Evolutionary conservation across 1,140 invertebrate genomes (phyloP).

Genomic region (Paraescarpia echinospica): DNA sequence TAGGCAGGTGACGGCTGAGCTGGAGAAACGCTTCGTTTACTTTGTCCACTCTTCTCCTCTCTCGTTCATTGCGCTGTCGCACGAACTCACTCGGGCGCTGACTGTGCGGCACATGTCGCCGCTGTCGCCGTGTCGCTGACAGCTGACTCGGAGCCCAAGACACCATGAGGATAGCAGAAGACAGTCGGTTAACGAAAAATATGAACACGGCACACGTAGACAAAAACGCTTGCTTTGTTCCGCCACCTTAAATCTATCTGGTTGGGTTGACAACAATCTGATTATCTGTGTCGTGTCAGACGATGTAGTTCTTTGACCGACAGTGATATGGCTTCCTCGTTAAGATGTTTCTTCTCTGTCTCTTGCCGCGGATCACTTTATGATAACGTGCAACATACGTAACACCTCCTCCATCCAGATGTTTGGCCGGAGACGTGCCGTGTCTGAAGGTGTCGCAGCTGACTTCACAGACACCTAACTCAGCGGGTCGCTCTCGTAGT

Average conservation of each 20-base stretch:
- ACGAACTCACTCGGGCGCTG: not conserved
- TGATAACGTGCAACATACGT: not conserved
- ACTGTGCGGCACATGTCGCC: not conserved
- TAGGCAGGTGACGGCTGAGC: not conserved
- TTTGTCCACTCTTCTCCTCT: not conserved
- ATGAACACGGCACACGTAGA: not conserved
- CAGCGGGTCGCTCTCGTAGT: not conserved
- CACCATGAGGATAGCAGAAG: not conserved
- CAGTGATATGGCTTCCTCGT: not conserved
- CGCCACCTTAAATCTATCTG: not conserved
- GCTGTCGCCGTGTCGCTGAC: not conserved
- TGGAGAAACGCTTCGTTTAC: not conserved
- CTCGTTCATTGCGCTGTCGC: not conserved
- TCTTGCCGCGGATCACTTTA: not conserved
- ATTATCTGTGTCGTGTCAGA: not conserved
- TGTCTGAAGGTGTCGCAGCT: not conserved
- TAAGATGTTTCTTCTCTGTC: not conserved
- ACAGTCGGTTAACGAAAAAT: not conserved
- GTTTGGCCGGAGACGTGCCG: not conserved
- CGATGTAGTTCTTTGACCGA: not conserved
- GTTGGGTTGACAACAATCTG: not conserved
- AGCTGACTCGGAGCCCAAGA: not conserved
- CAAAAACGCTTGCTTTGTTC: not conserved
- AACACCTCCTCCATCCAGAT: not conserved
- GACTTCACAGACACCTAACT: not conserved